These are phyloP conservation scores for Chaunax sp. DNA, from an alignment of 2,797 vertebrate genomes.

Conservation along the genomic window DNA sequence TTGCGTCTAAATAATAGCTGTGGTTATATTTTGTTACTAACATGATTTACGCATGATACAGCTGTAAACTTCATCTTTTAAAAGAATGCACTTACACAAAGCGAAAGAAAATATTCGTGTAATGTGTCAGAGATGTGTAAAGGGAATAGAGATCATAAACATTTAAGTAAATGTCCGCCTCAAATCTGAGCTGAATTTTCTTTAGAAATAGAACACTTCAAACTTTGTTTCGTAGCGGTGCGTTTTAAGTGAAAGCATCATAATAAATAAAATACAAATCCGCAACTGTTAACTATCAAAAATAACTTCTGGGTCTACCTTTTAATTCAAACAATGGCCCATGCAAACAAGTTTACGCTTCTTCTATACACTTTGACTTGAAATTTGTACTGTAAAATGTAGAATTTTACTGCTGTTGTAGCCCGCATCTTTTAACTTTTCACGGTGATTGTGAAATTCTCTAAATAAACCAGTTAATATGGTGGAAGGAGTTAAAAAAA, in stretches of 20 bases:
- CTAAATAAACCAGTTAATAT: constrained; percentile 16
- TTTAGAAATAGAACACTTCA: neutral
- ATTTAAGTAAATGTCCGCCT: neutral
- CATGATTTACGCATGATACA: neutral
- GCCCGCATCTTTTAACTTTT: constrained; percentile 6
- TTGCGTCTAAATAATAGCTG: neutral
- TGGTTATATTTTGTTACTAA: neutral
- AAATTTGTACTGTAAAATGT: neutral
- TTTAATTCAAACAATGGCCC: neutral
- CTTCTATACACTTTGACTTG: neutral
- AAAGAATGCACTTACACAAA: constrained; percentile 5
- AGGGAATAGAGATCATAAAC: neutral
- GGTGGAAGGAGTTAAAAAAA: constrained; percentile 3
- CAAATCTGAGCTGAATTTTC: constrained; percentile 1
- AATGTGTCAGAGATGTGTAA: neutral
- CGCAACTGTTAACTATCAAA: neutral
- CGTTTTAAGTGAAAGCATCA: neutral
- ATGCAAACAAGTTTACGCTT: neutral
- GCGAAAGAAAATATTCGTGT: neutral
- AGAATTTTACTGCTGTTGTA: neutral
- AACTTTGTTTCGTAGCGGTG: constrained; percentile 33
- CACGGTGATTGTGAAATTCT: constrained; percentile 4
- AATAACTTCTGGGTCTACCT: neutral
- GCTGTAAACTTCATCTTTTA: neutral
- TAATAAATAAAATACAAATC: neutral